Evolutionary conservation across 2,888 invertebrate genomes (phyloP).

Genomic region (Cataglyphis altisquamis): DNA sequence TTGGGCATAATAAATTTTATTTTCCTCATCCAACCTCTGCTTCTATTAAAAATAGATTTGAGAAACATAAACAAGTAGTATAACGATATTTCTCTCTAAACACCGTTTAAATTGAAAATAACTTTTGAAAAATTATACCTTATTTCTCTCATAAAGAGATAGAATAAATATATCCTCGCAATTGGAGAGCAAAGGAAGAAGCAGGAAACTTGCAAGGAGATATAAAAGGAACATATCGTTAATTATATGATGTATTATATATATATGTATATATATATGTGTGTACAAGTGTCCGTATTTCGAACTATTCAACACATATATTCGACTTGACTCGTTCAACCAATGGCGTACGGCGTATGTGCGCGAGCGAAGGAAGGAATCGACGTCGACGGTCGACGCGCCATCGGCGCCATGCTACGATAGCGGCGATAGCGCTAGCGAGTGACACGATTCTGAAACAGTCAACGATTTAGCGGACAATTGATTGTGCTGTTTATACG

Average conservation of each 20-base stretch:
- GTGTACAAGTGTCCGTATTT: not conserved
- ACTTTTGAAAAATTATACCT: not conserved
- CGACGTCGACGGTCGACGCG: slow-evolving; percentile 57
- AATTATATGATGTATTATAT: not conserved
- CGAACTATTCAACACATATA: not conserved
- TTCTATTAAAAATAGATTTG: not conserved
- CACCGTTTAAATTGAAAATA: not conserved
- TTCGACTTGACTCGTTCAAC: slow-evolving; percentile 48
- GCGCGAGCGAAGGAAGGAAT: slow-evolving; percentile 58
- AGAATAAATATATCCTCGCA: not conserved
- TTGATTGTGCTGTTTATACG: slow-evolving; percentile 63
- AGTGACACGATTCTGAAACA: slow-evolving; percentile 7
- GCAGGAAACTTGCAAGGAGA: not conserved
- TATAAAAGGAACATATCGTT: not conserved
- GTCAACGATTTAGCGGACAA: slow-evolving; percentile 52
- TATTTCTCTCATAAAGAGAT: not conserved
- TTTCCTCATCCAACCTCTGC: not conserved
- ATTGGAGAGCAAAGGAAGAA: not conserved
- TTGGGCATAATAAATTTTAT: not conserved
- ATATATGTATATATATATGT: not conserved
- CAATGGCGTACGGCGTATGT: slow-evolving; percentile 66
- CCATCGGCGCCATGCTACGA: not conserved
- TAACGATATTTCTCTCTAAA: not conserved
- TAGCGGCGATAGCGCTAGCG: not conserved
- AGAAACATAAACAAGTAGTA: not conserved